phyloP scores from a whole-genome alignment of 2,113 vertebrate species.

The Corythaeola cristata region DNA sequence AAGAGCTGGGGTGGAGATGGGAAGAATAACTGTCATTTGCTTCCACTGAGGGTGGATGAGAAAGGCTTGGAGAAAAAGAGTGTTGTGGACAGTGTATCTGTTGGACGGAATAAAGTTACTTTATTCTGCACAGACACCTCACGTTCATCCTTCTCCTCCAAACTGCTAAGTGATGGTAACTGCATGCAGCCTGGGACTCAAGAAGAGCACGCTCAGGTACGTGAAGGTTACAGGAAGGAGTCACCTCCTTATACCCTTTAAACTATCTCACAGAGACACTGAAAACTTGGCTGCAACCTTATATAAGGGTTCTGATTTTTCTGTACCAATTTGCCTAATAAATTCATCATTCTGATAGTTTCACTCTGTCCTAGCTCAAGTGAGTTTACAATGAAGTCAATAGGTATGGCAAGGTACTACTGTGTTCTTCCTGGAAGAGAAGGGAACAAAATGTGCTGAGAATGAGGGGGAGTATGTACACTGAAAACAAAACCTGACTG shows the following conservation, averaged over 20 bases:
- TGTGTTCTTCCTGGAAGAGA: background rate
- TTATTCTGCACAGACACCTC: background rate
- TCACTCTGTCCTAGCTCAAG: background rate
- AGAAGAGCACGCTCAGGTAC: background rate
- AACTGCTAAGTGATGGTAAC: background rate
- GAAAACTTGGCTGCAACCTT: background rate
- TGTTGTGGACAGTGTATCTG: background rate
- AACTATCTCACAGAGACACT: background rate
- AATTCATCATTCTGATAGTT: background rate
- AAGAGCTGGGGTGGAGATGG: background rate
- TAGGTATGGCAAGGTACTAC: background rate
- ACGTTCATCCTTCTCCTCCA: background rate
- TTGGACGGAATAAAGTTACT: background rate
- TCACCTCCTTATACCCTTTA: background rate
- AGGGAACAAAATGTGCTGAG: conserved; percentile 17
- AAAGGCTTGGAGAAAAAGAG: background rate
- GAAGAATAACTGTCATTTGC: background rate
- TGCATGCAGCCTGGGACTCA: background rate
- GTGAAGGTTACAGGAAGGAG: background rate
- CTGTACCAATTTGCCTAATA: background rate
- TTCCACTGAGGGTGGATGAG: background rate
- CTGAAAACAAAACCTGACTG: background rate
- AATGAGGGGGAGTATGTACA: background rate
- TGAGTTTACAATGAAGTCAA: background rate
- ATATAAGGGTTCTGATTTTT: background rate